Evolutionary conservation across 1,140 invertebrate species (phyloP).

Genomic region (Euglossa dilemma): DNA sequence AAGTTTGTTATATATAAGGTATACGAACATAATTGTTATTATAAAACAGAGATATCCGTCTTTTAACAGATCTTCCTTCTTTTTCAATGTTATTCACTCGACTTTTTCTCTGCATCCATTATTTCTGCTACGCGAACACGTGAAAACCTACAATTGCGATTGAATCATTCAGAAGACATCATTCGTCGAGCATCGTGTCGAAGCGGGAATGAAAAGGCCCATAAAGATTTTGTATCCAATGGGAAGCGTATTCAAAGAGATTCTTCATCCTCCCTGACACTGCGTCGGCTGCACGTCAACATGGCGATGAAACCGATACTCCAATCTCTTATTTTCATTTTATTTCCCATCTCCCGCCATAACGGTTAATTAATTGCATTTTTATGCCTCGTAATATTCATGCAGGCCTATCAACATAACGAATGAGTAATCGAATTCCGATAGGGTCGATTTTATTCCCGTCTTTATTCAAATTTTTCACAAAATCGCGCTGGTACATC

Average conservation of each 20-base stretch:
- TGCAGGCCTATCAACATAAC: not conserved
- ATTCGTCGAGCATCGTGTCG: not conserved
- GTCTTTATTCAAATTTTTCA: not conserved
- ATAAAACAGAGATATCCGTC: too few relatives aligned
- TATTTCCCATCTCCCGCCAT: not conserved
- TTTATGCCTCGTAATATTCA: not conserved
- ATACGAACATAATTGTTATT: too few relatives aligned
- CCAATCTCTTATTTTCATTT: not conserved
- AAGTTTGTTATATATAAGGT: too few relatives aligned
- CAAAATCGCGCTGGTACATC: not conserved
- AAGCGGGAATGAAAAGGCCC: not conserved
- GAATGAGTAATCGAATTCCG: not conserved
- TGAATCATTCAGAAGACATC: not conserved
- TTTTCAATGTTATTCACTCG: too few relatives aligned
- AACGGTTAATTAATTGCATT: not conserved
- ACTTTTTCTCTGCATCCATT: too few relatives aligned
- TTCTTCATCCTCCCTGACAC: not conserved
- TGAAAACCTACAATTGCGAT: not conserved
- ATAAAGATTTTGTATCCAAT: not conserved
- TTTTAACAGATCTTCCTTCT: too few relatives aligned
- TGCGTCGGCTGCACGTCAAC: not conserved
- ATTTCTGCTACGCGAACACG: not conserved
- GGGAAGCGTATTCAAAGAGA: not conserved
- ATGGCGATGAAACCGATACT: not conserved
- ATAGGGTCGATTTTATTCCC: not conserved